Evolutionary conservation across 2,797 vertebrate species (phyloP).

Genomic region (Lepus oiostolus): DNA sequence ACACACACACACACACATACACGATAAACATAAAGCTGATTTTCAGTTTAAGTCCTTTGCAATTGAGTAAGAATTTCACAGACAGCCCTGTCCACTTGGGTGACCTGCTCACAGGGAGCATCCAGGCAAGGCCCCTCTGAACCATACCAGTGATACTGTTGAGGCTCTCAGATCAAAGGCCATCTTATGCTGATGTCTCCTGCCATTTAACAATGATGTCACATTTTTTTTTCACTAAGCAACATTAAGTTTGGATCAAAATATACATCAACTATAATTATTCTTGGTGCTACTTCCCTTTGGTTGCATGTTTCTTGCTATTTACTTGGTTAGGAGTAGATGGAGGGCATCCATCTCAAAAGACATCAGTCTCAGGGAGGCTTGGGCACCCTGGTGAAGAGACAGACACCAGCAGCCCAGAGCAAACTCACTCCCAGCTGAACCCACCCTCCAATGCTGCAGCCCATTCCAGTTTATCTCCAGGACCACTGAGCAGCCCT

Average conservation of each 20-base stretch:
- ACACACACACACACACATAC: neutral
- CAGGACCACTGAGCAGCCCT: neutral
- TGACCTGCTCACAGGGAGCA: neutral
- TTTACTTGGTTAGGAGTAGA: slow-evolving; percentile 78
- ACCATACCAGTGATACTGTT: neutral
- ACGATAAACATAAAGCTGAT: neutral
- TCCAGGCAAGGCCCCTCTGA: neutral
- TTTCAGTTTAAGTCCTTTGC: neutral
- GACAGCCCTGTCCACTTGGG: neutral
- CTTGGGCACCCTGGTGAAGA: neutral
- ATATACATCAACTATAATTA: slow-evolving; percentile 82
- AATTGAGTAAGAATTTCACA: neutral
- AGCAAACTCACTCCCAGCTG: neutral
- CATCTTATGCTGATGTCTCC: slow-evolving; percentile 42
- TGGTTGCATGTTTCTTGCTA: slow-evolving; percentile 82
- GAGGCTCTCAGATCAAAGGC: neutral
- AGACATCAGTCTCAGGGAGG: neutral
- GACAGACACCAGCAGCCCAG: neutral
- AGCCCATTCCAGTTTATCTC: neutral
- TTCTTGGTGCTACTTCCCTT: slow-evolving; percentile 78
- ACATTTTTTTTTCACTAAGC: slow-evolving; percentile 75
- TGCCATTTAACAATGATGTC: slow-evolving; percentile 16
- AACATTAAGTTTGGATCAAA: slow-evolving; percentile 74
- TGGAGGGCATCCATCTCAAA: slow-evolving; percentile 81
- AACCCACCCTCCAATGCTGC: neutral